Evolutionary conservation across 2,113 vertebrate species (phyloP), one percentile per base, ranked within the genome.

Genomic region (Gymnogyps californianus): DNA sequence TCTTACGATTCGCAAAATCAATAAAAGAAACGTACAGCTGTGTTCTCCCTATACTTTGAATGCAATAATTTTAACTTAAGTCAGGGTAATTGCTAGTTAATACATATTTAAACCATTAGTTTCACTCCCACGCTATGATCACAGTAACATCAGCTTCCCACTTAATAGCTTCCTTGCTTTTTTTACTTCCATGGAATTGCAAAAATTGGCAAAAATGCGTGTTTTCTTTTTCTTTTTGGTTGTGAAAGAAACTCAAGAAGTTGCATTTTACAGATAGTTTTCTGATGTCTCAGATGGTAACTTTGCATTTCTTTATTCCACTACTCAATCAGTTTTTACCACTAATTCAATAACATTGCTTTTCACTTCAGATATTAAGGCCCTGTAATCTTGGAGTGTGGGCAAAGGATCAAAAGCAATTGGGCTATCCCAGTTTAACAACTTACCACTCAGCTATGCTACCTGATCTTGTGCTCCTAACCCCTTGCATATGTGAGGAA

Each of bases 1-100:
- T 85, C 65, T 79, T 64, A 65, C 3, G 11, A 90, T 88, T 88
- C 13, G 3, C 82, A 92, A 92, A 93, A 94, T 93, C 78, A 89
- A 26, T 78, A 44, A 59, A 83, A 80, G 15, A 77, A 74, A 44
- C 3, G 4, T n/a, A 55, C 26, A 90, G 46, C 26, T 90, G 47
- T 91, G 57, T 86, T 80, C 46, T 84, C 32, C 25, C n/a, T 72
- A 5, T 89, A 87, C 69, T 87, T 51, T 90, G 46, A 89, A 87
- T 18, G 24, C 9, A 96, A 66, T 57, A 89, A 82, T 82, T 95
- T 96, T 75, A 90, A 76, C 51, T 57, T 70, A 84, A 97, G n/a
- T 8, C 26, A 58, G n/a, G 40, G 14, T 82, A 95, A 95, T 79
- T 96, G 47, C 54, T 90, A 59, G 49, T 76, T 95, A 93, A 96